Percentiles rank a stretch among this genome's conserved stretches.
Evolutionary conservation across 2,888 invertebrate genomes (phyloP).

Genomic region (Epinotia ramella): DNA sequence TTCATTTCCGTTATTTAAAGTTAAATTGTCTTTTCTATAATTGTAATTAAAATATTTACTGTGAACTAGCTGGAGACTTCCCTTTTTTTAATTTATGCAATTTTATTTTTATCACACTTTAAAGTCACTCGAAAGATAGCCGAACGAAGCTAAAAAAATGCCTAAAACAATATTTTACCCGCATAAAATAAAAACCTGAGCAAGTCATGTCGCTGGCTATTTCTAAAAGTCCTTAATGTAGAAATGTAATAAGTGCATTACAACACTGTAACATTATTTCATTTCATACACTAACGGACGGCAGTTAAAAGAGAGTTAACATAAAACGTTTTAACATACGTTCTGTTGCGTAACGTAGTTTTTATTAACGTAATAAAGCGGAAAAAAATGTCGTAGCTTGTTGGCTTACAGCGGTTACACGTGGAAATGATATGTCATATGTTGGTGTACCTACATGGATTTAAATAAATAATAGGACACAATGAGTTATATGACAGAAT

Average conservation of each 20-base stretch:
- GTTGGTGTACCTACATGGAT: not conserved
- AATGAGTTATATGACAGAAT: too few relatives aligned
- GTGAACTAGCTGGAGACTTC: too few relatives aligned
- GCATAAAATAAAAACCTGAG: constrained; percentile 15
- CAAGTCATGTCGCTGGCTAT: not conserved
- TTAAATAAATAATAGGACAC: too few relatives aligned
- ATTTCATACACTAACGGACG: not conserved
- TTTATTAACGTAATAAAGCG: constrained; percentile 28
- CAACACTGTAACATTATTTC: not conserved
- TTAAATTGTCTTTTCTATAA: too few relatives aligned
- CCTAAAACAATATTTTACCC: constrained; percentile 21
- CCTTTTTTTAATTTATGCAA: too few relatives aligned
- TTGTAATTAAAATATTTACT: too few relatives aligned
- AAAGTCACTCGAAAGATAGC: too few relatives aligned
- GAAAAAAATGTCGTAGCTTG: constrained; percentile 7
- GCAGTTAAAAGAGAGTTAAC: constrained; percentile 20
- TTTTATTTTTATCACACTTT: too few relatives aligned
- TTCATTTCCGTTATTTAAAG: too few relatives aligned
- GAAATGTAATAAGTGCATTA: not conserved
- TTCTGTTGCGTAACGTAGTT: constrained; percentile 31
- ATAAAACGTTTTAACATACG: constrained; percentile 18
- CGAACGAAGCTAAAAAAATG: constrained; percentile 3
- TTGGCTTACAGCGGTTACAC: constrained; percentile 15
- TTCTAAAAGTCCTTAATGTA: not conserved
- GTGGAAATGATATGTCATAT: not conserved